Evolutionary conservation across 2,797 vertebrate species (phyloP).

Genomic region (Lithobates pipiens): DNA sequence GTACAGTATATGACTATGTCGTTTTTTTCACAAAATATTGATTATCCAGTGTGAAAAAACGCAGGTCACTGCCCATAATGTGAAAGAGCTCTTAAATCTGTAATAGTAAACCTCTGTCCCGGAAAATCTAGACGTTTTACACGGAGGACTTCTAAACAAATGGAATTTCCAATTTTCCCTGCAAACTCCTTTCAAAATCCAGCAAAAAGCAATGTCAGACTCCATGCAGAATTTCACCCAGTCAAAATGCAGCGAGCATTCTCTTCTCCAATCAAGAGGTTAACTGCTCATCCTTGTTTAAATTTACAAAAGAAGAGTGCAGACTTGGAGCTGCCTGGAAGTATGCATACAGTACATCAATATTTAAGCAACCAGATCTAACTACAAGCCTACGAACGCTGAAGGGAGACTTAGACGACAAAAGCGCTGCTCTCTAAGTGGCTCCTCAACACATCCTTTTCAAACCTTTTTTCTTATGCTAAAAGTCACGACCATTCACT

Average conservation of each 20-base stretch:
- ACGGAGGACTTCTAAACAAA: no score
- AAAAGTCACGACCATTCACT: conserved; percentile 22
- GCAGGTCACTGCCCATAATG: no score
- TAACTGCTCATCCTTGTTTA: conserved; percentile 37
- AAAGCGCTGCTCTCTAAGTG: conserved; percentile 18
- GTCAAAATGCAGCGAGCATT: neutral
- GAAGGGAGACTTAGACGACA: conserved; percentile 35
- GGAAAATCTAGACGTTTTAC: no score
- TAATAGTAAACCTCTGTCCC: no score
- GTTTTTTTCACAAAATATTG: no score
- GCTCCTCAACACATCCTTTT: conserved; percentile 23
- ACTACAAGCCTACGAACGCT: conserved; percentile 51
- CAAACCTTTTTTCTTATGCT: conserved; percentile 10
- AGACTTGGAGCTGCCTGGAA: conserved; percentile 52
- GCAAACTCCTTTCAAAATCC: no score
- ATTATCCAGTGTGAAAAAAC: no score
- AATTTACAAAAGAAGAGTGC: conserved; percentile 38
- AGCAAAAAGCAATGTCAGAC: neutral
- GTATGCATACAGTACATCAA: conserved; percentile 56
- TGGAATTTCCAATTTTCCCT: no score
- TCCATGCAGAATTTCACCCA: neutral
- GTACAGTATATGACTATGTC: no score
- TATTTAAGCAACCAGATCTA: conserved; percentile 62
- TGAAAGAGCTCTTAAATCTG: no score
- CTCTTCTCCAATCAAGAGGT: conserved; percentile 31